phyloP scores from a whole-genome alignment of 2,113 vertebrate genomes.

The Chaetodon trifascialis region DNA sequence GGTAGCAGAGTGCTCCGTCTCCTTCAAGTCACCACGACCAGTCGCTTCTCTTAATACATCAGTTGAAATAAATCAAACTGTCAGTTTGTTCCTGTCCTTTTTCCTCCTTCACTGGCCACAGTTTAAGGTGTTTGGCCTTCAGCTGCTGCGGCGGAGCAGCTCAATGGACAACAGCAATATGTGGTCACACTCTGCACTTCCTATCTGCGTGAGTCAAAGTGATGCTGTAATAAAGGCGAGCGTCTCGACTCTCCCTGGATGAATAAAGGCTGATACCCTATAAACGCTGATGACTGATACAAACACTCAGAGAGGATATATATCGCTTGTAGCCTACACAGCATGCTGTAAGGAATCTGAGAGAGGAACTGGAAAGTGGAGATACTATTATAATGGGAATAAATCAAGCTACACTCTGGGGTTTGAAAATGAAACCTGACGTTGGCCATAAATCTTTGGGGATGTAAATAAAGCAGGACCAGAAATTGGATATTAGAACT shows the following conservation, averaged over 20 bases:
- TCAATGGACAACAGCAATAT: background rate
- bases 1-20: background rate
- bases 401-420: constrained; percentile 66
- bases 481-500: constrained; percentile 68
- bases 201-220: constrained; percentile 8
- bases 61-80: constrained; percentile 3
- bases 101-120: background rate
- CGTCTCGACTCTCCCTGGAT: constrained; percentile 48
- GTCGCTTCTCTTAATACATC: background rate
- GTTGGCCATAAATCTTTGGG: constrained; percentile 65
- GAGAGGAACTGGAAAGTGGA: constrained; percentile 62
- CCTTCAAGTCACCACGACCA: background rate
- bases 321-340: constrained; percentile 43
- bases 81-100: background rate
- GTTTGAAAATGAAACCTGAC: constrained; percentile 70
- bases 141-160: background rate
- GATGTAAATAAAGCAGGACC: constrained; percentile 67
- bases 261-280: constrained; percentile 61
- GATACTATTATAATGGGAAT: constrained; percentile 72
- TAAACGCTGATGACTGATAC: constrained; percentile 72
- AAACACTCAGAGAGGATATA: constrained; percentile 68
- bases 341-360: constrained; percentile 52
- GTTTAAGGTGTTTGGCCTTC: background rate
- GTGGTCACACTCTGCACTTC: background rate
- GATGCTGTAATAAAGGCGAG: constrained; percentile 39